Conservation (phyloP, 2,113 vertebrate genomes). For the Anolis carolinensis region DNA sequence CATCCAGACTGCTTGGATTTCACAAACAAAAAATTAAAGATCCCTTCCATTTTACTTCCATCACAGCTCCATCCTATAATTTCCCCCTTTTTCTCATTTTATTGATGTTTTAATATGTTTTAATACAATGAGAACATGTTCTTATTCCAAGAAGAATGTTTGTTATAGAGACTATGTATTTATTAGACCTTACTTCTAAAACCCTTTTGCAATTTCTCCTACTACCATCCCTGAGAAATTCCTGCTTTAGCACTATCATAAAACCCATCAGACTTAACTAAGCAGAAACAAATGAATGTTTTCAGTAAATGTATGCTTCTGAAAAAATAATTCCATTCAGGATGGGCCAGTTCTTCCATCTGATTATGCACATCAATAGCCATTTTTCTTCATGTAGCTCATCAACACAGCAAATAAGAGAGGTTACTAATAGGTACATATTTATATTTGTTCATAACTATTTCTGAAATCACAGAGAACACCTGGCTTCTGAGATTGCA, state of each 20-base stretch:
- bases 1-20: constrained; percentile 41
- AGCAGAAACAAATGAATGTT: neutral
- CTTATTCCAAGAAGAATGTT: neutral
- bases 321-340: neutral
- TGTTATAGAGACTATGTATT: neutral
- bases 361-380: neutral
- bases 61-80: constrained; percentile 33
- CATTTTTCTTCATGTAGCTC: neutral
- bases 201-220: neutral
- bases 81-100: neutral
- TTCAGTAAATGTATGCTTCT: constrained; percentile 11
- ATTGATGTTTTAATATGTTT: neutral
- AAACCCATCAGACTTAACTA: neutral
- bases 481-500: neutral
- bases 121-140: neutral
- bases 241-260: neutral
- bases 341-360: neutral
- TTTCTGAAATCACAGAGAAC: neutral
- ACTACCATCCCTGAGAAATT: neutral
- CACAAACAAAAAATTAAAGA: constrained; percentile 60
- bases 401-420: neutral
- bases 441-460: neutral
- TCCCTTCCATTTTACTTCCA: constrained; percentile 54
- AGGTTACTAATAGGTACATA: neutral
- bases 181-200: neutral